phyloP scores from a whole-genome alignment of 92 coral and sea anemone genomes.

The Metridium senile region DNA sequence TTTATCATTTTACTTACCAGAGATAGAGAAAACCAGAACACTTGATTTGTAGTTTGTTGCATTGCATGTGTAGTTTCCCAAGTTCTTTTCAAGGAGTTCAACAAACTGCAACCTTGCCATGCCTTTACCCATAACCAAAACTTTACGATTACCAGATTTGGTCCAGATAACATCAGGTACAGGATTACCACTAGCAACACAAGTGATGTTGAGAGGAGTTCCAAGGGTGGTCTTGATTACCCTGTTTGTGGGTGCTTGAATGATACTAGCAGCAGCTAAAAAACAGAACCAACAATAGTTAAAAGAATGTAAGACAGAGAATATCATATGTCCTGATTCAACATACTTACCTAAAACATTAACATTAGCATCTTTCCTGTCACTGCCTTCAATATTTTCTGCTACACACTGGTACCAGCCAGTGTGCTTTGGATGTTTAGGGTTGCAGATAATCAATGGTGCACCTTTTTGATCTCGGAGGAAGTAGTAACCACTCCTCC shows the following conservation, averaged over 20 bases:
- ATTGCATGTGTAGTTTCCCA: constrained; percentile 66
- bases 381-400: too few relatives aligned
- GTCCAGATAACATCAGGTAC: constrained; percentile 63
- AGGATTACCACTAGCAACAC: constrained; percentile 81
- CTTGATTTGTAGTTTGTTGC: constrained; percentile 55
- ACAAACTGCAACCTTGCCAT: constrained; percentile 27
- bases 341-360: too few relatives aligned
- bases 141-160: constrained; percentile 22
- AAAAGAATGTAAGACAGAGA: not conserved
- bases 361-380: too few relatives aligned
- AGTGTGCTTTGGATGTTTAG: too few relatives aligned
- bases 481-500: too few relatives aligned
- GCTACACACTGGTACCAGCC: too few relatives aligned
- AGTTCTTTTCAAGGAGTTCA: constrained; percentile 37
- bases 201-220: constrained; percentile 35
- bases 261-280: not conserved
- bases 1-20: constrained; percentile 1
- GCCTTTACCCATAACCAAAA: constrained; percentile 27
- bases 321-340: too few relatives aligned
- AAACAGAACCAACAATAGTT: not conserved
- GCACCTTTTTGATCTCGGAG: too few relatives aligned
- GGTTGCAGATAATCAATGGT: too few relatives aligned
- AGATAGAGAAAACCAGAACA: not conserved
- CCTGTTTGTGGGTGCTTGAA: not conserved
- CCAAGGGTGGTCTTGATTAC: constrained; percentile 10